phyloP scores from a whole-genome alignment of 2,797 vertebrate species.

The Platalea minor region DNA sequence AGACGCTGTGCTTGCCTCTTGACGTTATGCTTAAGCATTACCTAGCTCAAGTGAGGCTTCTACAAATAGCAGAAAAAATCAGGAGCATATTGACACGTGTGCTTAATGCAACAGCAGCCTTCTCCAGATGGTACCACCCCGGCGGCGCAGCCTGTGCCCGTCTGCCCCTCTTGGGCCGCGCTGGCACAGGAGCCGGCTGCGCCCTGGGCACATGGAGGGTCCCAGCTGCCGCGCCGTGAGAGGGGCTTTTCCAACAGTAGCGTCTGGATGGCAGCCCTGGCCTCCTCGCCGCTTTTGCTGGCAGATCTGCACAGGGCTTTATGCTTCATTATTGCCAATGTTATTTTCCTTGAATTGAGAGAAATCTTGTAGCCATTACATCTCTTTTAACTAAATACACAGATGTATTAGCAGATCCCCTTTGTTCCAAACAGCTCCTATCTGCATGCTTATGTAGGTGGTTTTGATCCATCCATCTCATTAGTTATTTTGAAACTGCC shows the following conservation, averaged over 20 bases:
- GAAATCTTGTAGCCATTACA: not conserved
- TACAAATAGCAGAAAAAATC: not conserved
- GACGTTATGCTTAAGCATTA: not conserved
- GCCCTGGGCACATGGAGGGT: not conserved
- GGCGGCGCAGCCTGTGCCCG: not conserved
- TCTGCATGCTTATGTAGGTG: not conserved
- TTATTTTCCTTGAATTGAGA: slow-evolving; percentile 65
- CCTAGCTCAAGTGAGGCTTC: not conserved
- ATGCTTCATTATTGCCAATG: not conserved
- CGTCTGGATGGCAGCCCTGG: not conserved
- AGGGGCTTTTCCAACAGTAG: not conserved
- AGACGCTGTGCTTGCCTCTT: not conserved
- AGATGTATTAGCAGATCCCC: not conserved
- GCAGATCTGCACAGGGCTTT: not conserved
- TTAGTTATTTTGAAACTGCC: not conserved
- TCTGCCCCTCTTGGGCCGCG: not conserved
- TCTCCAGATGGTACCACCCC: not conserved
- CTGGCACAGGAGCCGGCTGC: not conserved
- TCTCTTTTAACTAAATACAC: not conserved
- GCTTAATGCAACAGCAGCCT: not conserved
- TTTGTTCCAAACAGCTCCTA: not conserved
- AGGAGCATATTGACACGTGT: not conserved
- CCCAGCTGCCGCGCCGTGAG: not conserved
- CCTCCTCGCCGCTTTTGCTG: not conserved
- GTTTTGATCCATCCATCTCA: not conserved